A percentile compares a stretch with the other conserved stretches of the same genome.
These are phyloP conservation scores for Lepidocolaptes lacrymiger DNA, from an alignment of 2,797 vertebrate genomes.

Conservation along the genomic window DNA sequence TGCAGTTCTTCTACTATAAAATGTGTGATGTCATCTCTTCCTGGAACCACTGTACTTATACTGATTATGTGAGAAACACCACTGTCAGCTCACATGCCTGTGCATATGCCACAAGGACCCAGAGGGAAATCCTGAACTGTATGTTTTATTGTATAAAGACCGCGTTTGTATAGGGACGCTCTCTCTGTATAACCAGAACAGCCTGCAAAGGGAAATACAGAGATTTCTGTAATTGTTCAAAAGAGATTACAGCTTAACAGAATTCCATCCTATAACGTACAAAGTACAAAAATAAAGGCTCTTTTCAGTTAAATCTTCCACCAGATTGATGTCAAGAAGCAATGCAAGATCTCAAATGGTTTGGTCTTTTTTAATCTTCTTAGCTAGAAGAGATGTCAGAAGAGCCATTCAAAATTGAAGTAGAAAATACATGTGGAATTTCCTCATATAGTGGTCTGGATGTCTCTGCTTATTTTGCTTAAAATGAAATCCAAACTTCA, in stretches of 20 bases:
- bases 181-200: not conserved
- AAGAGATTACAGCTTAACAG: conserved; percentile 39
- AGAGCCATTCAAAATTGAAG: conserved; percentile 2
- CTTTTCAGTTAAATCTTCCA: conserved; percentile 39
- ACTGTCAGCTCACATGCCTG: not conserved
- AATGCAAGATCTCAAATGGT: conserved; percentile 20
- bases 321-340: conserved; percentile 42
- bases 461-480: conserved; percentile 24
- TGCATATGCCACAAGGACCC: not conserved
- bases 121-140: not conserved
- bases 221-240: not conserved
- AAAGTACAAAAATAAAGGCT: conserved; percentile 47
- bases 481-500: conserved; percentile 14
- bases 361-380: conserved; percentile 57
- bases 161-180: not conserved
- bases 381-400: conserved; percentile 37
- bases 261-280: not conserved
- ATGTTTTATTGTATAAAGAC: not conserved
- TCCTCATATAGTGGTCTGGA: not conserved
- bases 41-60: not conserved
- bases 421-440: not conserved
- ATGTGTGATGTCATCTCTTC: not conserved
- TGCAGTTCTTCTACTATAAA: not conserved
- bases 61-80: not conserved
- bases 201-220: not conserved